Evolutionary conservation across 2,797 vertebrate genomes (phyloP), one percentile per base, ranked within the genome.

Genomic region (Loris lydekkerianus): DNA sequence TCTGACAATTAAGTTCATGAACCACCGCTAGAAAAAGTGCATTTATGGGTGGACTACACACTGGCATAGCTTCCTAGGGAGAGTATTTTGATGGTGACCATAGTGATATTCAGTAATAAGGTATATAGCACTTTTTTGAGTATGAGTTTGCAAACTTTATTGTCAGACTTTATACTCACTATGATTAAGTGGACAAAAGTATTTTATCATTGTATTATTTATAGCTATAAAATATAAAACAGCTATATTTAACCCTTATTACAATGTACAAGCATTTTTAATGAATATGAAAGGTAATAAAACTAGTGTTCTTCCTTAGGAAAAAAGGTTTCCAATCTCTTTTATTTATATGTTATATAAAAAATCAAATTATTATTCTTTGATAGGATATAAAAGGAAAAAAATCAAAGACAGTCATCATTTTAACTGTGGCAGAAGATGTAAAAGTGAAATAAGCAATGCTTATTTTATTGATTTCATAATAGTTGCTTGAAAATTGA

Each of bases 381-480:
- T 86, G 40, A 31, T 91, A 91, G 67, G 69, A 73, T n/a, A 23
- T 86, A 76, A 60, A 27, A 86, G 5, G 10, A 61, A 65, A 69
- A 27, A 25, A 37, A 56, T 37, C 67, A 95, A 78, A 63, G 46
- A 73, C 2, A 93, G 76, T 25, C 49, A 85, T 80, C 58, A 78
- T 92, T 94, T 96, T 65, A 85, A 85, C 15, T 15, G 43, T 25
- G 43, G 34, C 21, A 83, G 34, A 91, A 23, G 40, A 87, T 20
- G 4, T n/a, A 67, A 61, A 95, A 34, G 14, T 89, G 75, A 96
- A 91, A 83, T 53, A 65, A 37, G 31, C 53, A 60, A 76, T n/a
- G 18, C 31, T 88, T 92, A 93, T 73, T 95, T 95, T 86, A 86
- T 89, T 92, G 90, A 93, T 78, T 92, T 95, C 73, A 80, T 69